Evolutionary conservation across 2,113 vertebrate species (phyloP).

Genomic region (Chaetops frenatus): DNA sequence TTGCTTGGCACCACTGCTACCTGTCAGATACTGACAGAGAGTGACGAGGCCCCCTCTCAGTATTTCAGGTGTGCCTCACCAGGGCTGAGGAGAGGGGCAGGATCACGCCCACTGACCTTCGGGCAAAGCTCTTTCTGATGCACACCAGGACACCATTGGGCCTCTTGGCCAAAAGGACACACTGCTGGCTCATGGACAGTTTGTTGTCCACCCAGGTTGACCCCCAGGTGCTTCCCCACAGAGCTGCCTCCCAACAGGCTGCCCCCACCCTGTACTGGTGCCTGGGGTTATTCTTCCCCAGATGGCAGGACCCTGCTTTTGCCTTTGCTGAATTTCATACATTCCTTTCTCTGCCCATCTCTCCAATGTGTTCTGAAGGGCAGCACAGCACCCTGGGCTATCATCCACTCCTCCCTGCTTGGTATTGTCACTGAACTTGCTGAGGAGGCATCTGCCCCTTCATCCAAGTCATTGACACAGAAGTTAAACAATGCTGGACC

Average conservation of each 20-base stretch:
- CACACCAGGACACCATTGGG: neutral
- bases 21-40: neutral
- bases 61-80: neutral
- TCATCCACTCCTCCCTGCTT: neutral
- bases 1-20: neutral
- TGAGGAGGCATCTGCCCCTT: neutral
- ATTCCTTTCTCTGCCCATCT: neutral
- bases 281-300: neutral
- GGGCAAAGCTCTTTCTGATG: neutral
- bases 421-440: neutral
- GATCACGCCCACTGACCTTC: neutral
- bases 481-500: neutral
- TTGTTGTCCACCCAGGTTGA: neutral
- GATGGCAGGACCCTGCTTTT: neutral
- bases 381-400: neutral
- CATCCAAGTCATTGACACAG: neutral
- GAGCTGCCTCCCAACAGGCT: neutral
- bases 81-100: neutral
- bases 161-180: neutral
- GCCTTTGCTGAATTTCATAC: neutral
- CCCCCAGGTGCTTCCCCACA: neutral
- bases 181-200: neutral
- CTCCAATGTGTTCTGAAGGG: neutral
- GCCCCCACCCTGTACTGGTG: neutral
- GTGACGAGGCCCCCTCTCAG: neutral